These are phyloP conservation scores for Galeopsomyia nigrocyanea DNA, from an alignment of 2,888 invertebrate species.

Conservation along the genomic window DNA sequence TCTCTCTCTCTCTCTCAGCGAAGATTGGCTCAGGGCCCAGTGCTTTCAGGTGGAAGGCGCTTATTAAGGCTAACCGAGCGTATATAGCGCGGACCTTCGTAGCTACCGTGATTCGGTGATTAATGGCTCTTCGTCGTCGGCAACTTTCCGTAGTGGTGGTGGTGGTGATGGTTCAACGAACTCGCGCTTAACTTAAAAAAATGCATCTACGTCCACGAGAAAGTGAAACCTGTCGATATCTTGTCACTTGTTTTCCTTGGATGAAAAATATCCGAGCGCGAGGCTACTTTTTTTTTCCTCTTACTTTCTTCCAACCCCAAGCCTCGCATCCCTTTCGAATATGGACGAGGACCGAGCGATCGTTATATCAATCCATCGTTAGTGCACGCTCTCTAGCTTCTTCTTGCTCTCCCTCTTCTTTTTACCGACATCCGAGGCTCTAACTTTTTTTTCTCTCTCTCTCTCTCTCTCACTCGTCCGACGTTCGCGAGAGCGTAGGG, in stretches of 20 bases:
- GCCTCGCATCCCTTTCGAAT: slow-evolving; percentile 14
- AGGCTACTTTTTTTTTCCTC: slow-evolving; percentile 1
- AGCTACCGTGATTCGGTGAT: slow-evolving; percentile 44
- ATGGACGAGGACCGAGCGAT: slow-evolving; percentile 34
- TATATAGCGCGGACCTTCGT: slow-evolving; percentile 20
- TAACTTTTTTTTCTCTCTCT: not conserved
- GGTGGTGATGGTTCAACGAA: not conserved
- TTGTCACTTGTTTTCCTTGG: slow-evolving; percentile 42
- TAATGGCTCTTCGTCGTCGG: slow-evolving; percentile 43
- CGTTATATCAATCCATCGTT: slow-evolving; percentile 43
- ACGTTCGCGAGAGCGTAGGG: no score
- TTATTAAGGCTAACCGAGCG: slow-evolving; percentile 47
- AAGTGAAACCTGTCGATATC: slow-evolving; percentile 44
- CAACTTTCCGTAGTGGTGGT: slow-evolving; percentile 3
- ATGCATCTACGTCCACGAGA: slow-evolving; percentile 7
- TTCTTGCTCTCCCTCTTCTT: not conserved
- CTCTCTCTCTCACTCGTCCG: not conserved
- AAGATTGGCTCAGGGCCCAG: slow-evolving; percentile 52
- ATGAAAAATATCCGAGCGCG: slow-evolving; percentile 41
- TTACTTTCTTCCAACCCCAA: not conserved
- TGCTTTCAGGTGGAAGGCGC: slow-evolving; percentile 52
- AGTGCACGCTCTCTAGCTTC: slow-evolving; percentile 6
- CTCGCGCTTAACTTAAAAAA: not conserved
- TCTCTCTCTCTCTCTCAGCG: slow-evolving; percentile 5
- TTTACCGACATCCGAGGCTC: not conserved